Evolutionary conservation across 2,888 invertebrate species (phyloP).

Genomic region (Pseudanteris insignis): DNA sequence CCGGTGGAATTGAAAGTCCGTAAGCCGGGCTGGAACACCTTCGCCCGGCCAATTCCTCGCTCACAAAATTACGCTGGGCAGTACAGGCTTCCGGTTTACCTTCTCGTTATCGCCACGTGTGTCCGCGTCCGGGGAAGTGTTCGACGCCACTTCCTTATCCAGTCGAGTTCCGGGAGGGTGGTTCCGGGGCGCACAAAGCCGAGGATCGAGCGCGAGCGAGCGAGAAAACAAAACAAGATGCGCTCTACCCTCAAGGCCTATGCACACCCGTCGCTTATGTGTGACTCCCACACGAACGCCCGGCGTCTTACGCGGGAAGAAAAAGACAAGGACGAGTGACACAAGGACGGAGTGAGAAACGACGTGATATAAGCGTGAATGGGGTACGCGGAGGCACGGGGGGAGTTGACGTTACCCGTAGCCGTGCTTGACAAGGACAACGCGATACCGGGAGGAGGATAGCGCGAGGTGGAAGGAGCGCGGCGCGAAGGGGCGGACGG

Average conservation of each 20-base stretch:
- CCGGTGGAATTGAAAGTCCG: slow-evolving; percentile 4
- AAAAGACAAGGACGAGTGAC: too few species aligned
- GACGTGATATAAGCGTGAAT: too few species aligned
- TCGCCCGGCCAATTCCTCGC: slow-evolving; percentile 1
- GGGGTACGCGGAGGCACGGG: too few species aligned
- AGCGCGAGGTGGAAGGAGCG: neutral
- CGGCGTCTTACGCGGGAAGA: too few species aligned
- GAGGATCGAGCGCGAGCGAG: neutral
- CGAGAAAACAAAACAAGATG: slow-evolving; percentile 10
- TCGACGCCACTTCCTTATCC: slow-evolving; percentile 20
- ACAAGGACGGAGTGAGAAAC: too few species aligned
- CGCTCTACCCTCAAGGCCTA: neutral
- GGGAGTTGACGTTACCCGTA: too few species aligned
- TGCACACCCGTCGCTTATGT: neutral
- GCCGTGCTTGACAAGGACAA: too few species aligned
- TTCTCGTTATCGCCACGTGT: slow-evolving; percentile 14
- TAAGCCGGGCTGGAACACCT: neutral
- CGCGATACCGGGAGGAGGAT: neutral
- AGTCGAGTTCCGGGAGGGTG: slow-evolving; percentile 11
- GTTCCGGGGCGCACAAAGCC: slow-evolving; percentile 4
- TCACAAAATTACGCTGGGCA: neutral
- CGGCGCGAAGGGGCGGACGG: slow-evolving; percentile 2
- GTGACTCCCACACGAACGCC: too few species aligned
- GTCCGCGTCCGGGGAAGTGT: neutral
- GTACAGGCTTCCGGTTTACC: too few species aligned